Conservation (phyloP, 1,140 invertebrate species). For the Hycleus phaleratus region DNA sequence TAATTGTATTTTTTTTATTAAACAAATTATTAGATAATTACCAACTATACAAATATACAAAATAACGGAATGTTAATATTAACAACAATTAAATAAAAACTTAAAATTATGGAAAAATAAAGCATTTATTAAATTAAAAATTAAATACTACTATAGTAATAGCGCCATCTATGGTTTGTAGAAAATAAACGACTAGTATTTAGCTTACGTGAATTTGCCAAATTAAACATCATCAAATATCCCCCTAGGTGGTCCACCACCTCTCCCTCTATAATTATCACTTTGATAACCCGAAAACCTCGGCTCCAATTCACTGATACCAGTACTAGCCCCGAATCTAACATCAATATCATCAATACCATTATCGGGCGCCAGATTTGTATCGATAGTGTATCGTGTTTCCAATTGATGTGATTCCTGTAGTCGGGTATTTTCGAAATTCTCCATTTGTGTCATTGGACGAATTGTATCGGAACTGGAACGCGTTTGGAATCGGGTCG, state of each 20-base stretch:
- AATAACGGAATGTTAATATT: background rate
- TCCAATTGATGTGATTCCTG: constrained; percentile 47
- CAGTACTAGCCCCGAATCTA: constrained; percentile 52
- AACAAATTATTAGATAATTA: constrained; percentile 1
- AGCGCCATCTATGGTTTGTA: background rate
- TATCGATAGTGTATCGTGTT: constrained; percentile 44
- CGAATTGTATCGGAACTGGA: constrained; percentile 46
- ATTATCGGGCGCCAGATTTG: constrained; percentile 42
- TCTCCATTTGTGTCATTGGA: constrained; percentile 21
- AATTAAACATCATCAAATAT: constrained; percentile 74
- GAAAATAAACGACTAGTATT: background rate
- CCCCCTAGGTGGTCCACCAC: constrained; percentile 62
- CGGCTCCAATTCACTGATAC: constrained; percentile 37
- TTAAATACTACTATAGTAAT: background rate
- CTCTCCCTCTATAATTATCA: constrained; percentile 44
- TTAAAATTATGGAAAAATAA: background rate
- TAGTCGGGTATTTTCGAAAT: constrained; percentile 21
- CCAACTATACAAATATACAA: background rate
- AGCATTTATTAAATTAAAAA: background rate
- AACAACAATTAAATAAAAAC: too few relatives aligned
- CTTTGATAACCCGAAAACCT: constrained; percentile 42
- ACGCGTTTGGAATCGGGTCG: constrained; percentile 47
- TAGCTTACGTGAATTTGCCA: background rate
- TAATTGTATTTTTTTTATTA: constrained; percentile 3
- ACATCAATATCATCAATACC: constrained; percentile 50